Conservation (phyloP, 2,888 invertebrate species). For the Atrina japonica region DNA sequence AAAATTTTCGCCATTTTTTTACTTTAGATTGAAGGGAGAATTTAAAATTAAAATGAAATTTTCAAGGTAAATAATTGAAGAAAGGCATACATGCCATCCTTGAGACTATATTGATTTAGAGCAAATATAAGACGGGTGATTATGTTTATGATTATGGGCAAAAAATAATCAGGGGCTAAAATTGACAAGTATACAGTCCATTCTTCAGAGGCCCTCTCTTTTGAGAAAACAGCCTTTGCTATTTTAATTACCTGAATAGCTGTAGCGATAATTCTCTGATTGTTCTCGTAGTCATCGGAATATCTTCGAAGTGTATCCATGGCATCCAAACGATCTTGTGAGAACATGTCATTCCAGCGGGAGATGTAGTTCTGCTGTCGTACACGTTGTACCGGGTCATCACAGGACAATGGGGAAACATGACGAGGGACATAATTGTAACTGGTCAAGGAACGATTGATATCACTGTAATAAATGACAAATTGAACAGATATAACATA, state of each 20-base stretch:
- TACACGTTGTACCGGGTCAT: conserved; percentile 78
- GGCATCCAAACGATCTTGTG: conserved; percentile 78
- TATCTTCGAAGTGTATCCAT: conserved; percentile 79
- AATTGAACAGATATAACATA: neutral
- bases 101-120: too few species aligned
- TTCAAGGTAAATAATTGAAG: too few species aligned
- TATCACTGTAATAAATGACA: conserved; percentile 46
- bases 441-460: conserved; percentile 55
- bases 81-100: too few species aligned
- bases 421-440: conserved; percentile 73
- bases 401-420: conserved; percentile 73
- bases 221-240: too few species aligned
- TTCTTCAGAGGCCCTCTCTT: too few species aligned
- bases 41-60: too few species aligned
- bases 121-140: too few species aligned
- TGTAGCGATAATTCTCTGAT: conserved; percentile 78
- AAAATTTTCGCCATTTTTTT: too few species aligned
- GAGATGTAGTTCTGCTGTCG: conserved; percentile 77
- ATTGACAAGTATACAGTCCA: too few species aligned
- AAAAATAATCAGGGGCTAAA: neutral
- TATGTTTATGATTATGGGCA: neutral
- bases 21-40: too few species aligned
- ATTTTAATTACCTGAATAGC: conserved; percentile 72
- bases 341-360: conserved; percentile 80
- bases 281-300: conserved; percentile 79